phyloP scores from a whole-genome alignment of 2,113 vertebrate genomes.

The Cololabis saira region DNA sequence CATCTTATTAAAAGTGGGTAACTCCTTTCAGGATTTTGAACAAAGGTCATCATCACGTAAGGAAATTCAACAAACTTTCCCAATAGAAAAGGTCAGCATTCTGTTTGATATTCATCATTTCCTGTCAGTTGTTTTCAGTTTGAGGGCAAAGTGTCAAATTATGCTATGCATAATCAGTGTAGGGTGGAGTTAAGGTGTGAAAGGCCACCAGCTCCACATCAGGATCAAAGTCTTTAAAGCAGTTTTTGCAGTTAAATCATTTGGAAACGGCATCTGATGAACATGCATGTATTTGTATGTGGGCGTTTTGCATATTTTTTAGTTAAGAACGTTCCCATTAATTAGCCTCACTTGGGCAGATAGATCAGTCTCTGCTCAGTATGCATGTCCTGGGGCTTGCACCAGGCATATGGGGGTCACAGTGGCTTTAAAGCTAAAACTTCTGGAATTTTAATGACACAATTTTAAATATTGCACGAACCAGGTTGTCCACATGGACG shows the following conservation, averaged over 20 bases:
- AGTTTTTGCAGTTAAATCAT: conserved; percentile 10
- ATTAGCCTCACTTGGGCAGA: conserved; percentile 79
- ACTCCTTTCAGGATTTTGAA: conserved; percentile 53
- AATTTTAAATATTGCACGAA: conserved; percentile 61
- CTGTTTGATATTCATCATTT: conserved; percentile 47
- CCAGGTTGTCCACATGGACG: conserved; percentile 37
- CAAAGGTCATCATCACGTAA: conserved; percentile 49
- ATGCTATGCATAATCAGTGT: conserved; percentile 49
- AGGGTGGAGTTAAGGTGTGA: conserved; percentile 45
- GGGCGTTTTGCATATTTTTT: conserved; percentile 29
- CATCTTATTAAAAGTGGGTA: conserved; percentile 49
- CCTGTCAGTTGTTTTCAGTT: conserved; percentile 45
- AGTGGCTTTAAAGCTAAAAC: conserved; percentile 79
- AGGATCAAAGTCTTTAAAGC: conserved; percentile 53
- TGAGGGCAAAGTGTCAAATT: conserved; percentile 43
- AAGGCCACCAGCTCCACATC: conserved; percentile 37
- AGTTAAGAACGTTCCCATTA: conserved; percentile 57
- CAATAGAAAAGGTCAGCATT: conserved; percentile 8
- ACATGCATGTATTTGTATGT: conserved; percentile 7
- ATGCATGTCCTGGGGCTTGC: conserved; percentile 65
- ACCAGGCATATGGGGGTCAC: conserved; percentile 69
- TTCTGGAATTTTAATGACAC: conserved; percentile 80
- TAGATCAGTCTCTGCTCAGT: conserved; percentile 79
- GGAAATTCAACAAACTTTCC: conserved; percentile 35
- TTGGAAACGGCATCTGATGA: conserved; percentile 36